phyloP scores from a whole-genome alignment of 2,113 vertebrate species.

The Patagioenas fasciata region DNA sequence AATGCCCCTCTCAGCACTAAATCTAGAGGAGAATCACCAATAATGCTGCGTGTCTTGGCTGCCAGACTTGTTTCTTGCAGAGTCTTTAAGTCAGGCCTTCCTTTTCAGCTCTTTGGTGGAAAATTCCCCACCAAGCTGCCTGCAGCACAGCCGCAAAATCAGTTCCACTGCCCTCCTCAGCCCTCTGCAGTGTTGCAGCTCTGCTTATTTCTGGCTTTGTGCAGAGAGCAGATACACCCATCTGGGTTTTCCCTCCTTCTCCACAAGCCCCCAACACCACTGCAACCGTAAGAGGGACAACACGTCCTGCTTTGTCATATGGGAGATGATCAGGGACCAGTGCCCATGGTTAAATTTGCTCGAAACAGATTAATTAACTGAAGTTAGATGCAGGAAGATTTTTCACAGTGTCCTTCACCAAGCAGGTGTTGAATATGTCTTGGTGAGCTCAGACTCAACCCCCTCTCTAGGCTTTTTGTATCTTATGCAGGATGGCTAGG shows the following conservation, averaged over 20 bases:
- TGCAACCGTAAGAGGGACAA: not conserved
- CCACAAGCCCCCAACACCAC: not conserved
- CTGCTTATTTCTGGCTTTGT: not conserved
- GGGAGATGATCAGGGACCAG: not conserved
- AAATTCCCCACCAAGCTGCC: not conserved
- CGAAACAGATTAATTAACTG: not conserved
- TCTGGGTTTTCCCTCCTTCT: not conserved
- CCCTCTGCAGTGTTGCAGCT: accelerated
- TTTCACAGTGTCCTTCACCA: not conserved
- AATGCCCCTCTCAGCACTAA: accelerated
- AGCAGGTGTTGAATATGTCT: not conserved
- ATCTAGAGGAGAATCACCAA: not conserved
- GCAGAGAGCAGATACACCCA: not conserved
- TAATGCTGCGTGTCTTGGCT: accelerated
- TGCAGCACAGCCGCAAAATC: not conserved
- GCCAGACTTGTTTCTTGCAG: not conserved
- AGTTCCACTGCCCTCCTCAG: not conserved
- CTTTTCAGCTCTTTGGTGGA: not conserved
- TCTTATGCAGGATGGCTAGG: not conserved
- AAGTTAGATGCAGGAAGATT: not conserved
- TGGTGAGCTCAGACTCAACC: not conserved
- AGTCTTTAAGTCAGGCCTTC: not conserved
- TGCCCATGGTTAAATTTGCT: not conserved
- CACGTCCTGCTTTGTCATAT: not conserved
- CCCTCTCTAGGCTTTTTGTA: not conserved